phyloP scores from a whole-genome alignment of 2,113 vertebrate genomes.

The Catharus fuscescens region DNA sequence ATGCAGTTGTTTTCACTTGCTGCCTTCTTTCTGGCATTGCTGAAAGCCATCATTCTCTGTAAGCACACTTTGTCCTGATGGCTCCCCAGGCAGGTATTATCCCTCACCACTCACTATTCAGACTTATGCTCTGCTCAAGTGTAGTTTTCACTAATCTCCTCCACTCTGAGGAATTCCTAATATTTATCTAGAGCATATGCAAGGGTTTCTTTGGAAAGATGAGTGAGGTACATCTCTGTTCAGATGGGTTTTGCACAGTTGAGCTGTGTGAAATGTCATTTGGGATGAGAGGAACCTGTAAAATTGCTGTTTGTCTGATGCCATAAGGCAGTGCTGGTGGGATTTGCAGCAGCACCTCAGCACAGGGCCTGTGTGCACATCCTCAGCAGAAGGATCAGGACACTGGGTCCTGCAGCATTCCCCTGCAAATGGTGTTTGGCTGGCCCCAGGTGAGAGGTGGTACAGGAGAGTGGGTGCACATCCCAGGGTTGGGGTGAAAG shows the following conservation, averaged over 20 bases:
- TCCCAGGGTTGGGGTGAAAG: background rate
- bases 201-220: background rate
- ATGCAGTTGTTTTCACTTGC: background rate
- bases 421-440: accelerated
- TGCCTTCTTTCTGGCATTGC: background rate
- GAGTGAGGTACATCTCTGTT: background rate
- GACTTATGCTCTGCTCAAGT: background rate
- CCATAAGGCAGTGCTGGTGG: accelerated
- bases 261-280: background rate
- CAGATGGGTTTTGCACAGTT: background rate
- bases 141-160: background rate
- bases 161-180: slow-evolving; percentile 7
- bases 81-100: slow-evolving; percentile 36
- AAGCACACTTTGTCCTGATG: slow-evolving; percentile 33
- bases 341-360: background rate
- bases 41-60: slow-evolving; percentile 19
- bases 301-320: background rate
- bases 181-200: background rate
- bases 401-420: background rate
- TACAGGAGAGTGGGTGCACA: background rate
- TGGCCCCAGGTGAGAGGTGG: background rate
- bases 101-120: slow-evolving; percentile 18
- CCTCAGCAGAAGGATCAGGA: background rate
- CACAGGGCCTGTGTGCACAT: background rate
- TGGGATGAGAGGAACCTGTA: background rate